Base-by-base conservation (phyloP, 2,797 vertebrate genomes). In the Cyprinodon diabolis region DNA sequence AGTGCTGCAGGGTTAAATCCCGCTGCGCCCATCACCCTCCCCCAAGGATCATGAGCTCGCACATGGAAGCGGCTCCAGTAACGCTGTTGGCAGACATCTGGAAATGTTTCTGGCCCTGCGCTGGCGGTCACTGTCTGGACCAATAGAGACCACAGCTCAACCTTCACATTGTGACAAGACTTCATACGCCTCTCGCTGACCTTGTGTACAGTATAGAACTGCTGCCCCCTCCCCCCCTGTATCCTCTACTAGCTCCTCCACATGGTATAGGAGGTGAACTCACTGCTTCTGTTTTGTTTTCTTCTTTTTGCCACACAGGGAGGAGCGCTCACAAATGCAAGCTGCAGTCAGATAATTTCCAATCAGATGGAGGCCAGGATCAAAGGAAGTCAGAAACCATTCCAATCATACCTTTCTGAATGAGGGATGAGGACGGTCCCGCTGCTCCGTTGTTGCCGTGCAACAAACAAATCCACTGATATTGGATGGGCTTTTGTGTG, bases 1-100 rank as follows among this genome's bases (percentile, higher is more conserved):
- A 79, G 76, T 81, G 79, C 80, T 78, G 66, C 35, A 55, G 72
- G 58, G 62, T 58, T 69, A 62, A 0, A 66, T 72, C 1, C 0
- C 68, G n/a, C 23, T 58, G 30, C 13, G 48, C 25, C 19, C 48
- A 8, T n/a, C 21, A 45, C 2, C 30, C 45, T 17, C 66, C 37
- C 57, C 43, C 45, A 47, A 21, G 54, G 19, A 6, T 43, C 75
- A 52, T 43, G 55, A 73, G 66, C 73, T 69, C 70, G 49, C 83
- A 80, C 71, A 81, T 78, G 68, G 75, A 77, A 74, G 75, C 81
- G 52, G 85, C 86, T 85, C 77, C 72, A 77, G 86, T 79, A 84
- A 81, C 62, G 70, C 80, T 82, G 86, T 56, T 91, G 91, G 89
- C 91, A 91, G 89, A 91, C 92, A 94, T 94, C 93, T 94, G 93